These are phyloP conservation scores for Coptodon rendalli DNA, from an alignment of 2,113 vertebrate species.

Conservation along the genomic window DNA sequence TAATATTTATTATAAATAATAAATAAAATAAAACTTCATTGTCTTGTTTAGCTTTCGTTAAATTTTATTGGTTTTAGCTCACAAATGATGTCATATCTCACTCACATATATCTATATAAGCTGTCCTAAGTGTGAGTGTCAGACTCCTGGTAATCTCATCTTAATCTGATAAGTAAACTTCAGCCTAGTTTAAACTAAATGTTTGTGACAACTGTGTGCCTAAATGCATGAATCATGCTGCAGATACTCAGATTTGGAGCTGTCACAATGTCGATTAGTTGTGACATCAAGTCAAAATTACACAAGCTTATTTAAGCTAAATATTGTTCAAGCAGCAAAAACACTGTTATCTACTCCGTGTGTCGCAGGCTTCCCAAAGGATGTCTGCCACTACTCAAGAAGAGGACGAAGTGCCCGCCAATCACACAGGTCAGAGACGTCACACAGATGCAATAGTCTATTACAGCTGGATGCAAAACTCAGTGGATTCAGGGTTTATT, in stretches of 20 bases:
- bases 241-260: neutral
- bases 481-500: neutral
- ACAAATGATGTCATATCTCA: neutral
- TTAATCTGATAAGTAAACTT: slow-evolving; percentile 43
- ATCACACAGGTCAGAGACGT: slow-evolving; percentile 45
- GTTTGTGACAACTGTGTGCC: neutral
- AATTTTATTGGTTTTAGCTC: rapidly evolving
- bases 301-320: neutral
- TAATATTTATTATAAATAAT: neutral
- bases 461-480: neutral
- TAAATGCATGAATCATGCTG: neutral
- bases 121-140: neutral
- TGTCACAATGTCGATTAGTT: neutral
- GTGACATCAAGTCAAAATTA: neutral
- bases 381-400: slow-evolving; percentile 44
- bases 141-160: slow-evolving; percentile 16
- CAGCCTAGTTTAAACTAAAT: slow-evolving; percentile 22
- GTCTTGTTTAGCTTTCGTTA: rapidly evolving
- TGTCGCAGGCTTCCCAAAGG: neutral
- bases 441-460: neutral
- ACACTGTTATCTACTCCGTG: neutral
- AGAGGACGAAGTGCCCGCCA: slow-evolving; percentile 44
- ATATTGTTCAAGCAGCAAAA: neutral
- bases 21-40: neutral
- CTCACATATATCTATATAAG: neutral